Evolutionary conservation across 2,888 invertebrate genomes (phyloP).

Genomic region (Cheilosia grossa): DNA sequence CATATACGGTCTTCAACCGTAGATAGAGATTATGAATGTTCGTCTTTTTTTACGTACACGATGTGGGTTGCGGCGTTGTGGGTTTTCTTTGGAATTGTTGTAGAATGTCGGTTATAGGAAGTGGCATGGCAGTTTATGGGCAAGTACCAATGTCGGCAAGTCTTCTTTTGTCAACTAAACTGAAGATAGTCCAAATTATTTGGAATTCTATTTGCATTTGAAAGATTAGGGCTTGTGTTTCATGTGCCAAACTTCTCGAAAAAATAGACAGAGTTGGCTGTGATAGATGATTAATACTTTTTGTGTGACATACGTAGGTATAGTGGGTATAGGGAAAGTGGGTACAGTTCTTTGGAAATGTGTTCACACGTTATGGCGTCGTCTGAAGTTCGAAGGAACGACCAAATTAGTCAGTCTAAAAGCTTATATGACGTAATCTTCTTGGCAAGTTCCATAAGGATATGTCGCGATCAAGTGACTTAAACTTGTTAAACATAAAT

Average conservation of each 20-base stretch:
- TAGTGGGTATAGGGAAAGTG: background rate
- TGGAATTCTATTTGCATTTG: background rate
- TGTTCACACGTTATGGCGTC: no score
- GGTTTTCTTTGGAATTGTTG: conserved; percentile 25
- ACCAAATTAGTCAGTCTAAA: no score
- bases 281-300: no score
- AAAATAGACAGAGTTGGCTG: no score
- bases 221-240: no score
- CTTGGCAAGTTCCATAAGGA: no score
- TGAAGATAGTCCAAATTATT: background rate
- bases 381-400: no score
- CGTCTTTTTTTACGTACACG: conserved; percentile 9
- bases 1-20: background rate
- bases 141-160: conserved; percentile 23
- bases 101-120: conserved; percentile 41
- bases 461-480: no score
- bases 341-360: background rate
- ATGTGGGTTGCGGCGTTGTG: conserved; percentile 44
- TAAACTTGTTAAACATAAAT: no score
- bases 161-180: conserved; percentile 1
- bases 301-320: no score
- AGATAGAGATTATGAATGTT: conserved; percentile 23
- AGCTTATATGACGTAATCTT: no score
- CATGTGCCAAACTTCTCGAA: no score
- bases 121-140: conserved; percentile 19